phyloP scores from a whole-genome alignment of 2,888 invertebrate genomes.

The Lycocerus yunnanus region DNA sequence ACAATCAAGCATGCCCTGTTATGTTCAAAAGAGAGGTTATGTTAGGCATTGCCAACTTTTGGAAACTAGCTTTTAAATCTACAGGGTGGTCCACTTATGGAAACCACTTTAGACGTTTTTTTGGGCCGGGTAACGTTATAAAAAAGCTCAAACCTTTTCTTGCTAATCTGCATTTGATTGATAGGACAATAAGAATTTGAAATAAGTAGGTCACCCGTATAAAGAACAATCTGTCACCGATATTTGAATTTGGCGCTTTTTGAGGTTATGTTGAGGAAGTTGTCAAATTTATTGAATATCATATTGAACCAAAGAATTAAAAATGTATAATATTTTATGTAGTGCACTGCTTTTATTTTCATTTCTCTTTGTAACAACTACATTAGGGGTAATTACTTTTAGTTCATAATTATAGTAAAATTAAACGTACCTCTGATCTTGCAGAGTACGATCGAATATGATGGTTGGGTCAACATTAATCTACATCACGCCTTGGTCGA shows the following conservation, averaged over 20 bases:
- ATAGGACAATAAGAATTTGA: too few species aligned
- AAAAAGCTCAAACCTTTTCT: too few species aligned
- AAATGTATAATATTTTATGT: not conserved
- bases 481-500: conserved; percentile 69
- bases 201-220: too few species aligned
- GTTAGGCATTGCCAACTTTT: not conserved
- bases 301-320: not conserved
- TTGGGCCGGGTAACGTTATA: too few species aligned
- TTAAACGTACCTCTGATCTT: conserved; percentile 32
- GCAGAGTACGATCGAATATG: conserved; percentile 70
- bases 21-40: not conserved
- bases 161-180: too few species aligned
- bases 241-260: not conserved
- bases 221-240: too few species aligned
- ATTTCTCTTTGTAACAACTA: not conserved
- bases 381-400: not conserved
- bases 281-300: not conserved
- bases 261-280: not conserved
- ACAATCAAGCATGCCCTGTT: not conserved
- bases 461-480: conserved; percentile 74
- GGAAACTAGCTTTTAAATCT: not conserved
- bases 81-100: not conserved
- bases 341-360: not conserved
- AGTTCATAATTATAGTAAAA: not conserved
- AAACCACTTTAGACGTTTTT: too few species aligned